phyloP scores from a whole-genome alignment of 2,797 vertebrate genomes.

The Notamacropus eugenii region DNA sequence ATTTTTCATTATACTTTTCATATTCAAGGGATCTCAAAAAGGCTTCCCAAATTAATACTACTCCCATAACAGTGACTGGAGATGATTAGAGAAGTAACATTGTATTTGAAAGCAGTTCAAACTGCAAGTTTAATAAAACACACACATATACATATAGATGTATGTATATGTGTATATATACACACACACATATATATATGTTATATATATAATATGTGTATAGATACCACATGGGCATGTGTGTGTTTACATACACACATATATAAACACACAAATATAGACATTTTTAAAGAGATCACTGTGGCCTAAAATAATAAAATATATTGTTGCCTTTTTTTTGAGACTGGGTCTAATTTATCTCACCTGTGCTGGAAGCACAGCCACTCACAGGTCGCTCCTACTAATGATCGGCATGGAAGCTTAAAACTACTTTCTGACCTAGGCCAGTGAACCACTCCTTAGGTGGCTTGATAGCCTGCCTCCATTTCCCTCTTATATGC shows the following conservation, averaged over 20 bases:
- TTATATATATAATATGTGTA: neutral
- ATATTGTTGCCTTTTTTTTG: conserved; percentile 6
- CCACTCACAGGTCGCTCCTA: neutral
- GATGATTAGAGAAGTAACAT: neutral
- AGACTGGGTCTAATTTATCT: neutral
- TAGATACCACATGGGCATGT: neutral
- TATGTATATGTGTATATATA: neutral
- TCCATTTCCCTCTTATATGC: neutral
- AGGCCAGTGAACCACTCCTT: neutral
- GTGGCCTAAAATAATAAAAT: neutral
- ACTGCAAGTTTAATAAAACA: neutral
- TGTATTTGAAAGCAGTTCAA: neutral
- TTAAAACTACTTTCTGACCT: neutral
- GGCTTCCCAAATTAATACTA: conserved; percentile 19
- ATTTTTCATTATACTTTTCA: conserved; percentile 10
- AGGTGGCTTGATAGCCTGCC: too few species aligned
- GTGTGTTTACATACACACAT: neutral
- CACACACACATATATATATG: too few species aligned
- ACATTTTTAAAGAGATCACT: neutral
- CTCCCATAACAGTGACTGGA: neutral
- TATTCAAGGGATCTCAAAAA: conserved; percentile 20
- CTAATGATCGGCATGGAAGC: neutral
- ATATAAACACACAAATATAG: neutral
- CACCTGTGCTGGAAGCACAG: neutral
- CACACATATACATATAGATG: neutral